phyloP scores from a whole-genome alignment of 1,140 invertebrate genomes.

The Drosophila azteca region DNA sequence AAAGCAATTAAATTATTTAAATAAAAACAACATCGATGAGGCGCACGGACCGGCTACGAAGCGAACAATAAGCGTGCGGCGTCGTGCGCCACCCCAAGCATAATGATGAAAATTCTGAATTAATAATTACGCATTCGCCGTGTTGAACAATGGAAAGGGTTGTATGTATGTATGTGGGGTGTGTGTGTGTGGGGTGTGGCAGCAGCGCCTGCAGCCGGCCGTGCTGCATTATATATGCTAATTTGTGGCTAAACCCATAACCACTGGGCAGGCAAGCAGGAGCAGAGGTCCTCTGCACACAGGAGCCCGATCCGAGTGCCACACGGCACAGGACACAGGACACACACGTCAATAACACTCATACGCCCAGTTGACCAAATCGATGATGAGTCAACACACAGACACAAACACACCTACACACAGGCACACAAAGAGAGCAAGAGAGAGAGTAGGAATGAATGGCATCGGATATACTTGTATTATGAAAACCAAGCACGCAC shows the following conservation, averaged over 20 bases:
- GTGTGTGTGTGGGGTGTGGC: background rate
- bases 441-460: background rate
- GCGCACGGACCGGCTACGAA: background rate
- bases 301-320: conserved; percentile 11
- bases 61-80: conserved; percentile 54
- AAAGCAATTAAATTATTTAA: conserved; percentile 82
- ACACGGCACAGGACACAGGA: conserved; percentile 29
- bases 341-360: conserved; percentile 72
- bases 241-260: conserved; percentile 57
- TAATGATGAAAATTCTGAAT: conserved; percentile 78
- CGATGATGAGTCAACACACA: conserved; percentile 48
- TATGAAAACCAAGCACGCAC: conserved; percentile 32
- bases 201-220: conserved; percentile 4
- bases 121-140: conserved; percentile 68
- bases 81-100: conserved; percentile 52
- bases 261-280: conserved; percentile 18
- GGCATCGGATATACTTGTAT: conserved; percentile 13
- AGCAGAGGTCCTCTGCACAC: background rate
- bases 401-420: conserved; percentile 1
- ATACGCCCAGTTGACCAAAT: conserved; percentile 75
- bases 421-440: background rate
- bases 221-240: conserved; percentile 62
- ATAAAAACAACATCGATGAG: conserved; percentile 65
- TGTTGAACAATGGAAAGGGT: conserved; percentile 29
- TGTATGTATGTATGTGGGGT: background rate